Evolutionary conservation across 2,888 invertebrate genomes (phyloP).

Genomic region (Masnerella sp.): DNA sequence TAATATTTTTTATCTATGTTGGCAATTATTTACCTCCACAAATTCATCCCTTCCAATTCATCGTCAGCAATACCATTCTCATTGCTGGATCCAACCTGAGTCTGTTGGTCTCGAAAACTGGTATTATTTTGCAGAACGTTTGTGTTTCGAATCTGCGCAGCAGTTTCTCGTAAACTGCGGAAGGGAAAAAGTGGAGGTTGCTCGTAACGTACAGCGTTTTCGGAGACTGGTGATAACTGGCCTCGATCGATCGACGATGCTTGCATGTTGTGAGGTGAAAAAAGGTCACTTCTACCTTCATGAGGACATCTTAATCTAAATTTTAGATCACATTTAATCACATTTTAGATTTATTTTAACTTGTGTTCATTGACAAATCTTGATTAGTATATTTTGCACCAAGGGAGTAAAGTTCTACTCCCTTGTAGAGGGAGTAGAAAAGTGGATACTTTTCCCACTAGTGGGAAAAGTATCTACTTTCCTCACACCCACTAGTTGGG

Average conservation of each 20-base stretch:
- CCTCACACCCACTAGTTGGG: too few species aligned
- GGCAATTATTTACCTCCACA: conserved; percentile 7
- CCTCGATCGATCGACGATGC: conserved; percentile 56
- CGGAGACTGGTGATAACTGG: conserved; percentile 68
- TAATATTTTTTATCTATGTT: neutral
- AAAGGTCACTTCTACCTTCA: conserved; percentile 32
- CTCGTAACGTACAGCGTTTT: conserved; percentile 67
- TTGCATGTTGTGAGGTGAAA: conserved; percentile 19
- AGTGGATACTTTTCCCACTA: too few species aligned
- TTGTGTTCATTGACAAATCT: neutral
- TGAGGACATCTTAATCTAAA: conserved; percentile 41
- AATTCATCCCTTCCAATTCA: neutral
- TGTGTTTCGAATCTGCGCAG: conserved; percentile 41
- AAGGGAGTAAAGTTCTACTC: too few species aligned
- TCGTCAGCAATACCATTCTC: neutral
- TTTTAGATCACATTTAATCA: too few species aligned
- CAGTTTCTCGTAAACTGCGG: conserved; percentile 67
- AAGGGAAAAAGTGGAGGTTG: conserved; percentile 70
- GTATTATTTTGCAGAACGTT: neutral
- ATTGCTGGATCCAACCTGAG: conserved; percentile 16
- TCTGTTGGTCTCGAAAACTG: conserved; percentile 26
- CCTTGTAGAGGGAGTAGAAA: too few species aligned
- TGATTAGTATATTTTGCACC: too few species aligned
- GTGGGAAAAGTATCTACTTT: too few species aligned
- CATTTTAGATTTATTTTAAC: neutral